Evolutionary conservation across 2,113 vertebrate genomes (phyloP).

Genomic region (Actenoides lindsayi): DNA sequence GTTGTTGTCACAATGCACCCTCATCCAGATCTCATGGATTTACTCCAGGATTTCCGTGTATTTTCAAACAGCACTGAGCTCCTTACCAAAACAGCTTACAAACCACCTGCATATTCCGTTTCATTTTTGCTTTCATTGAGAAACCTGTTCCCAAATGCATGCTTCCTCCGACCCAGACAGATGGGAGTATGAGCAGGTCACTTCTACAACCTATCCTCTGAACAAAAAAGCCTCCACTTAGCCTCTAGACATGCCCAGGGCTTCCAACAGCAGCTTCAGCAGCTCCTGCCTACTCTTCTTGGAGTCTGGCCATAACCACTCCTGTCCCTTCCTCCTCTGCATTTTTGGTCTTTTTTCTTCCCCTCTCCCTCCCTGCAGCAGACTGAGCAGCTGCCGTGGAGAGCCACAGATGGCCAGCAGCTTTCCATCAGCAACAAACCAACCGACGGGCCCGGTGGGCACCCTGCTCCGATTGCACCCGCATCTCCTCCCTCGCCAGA

Average conservation of each 20-base stretch:
- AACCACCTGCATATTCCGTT: not conserved
- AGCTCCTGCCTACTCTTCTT: not conserved
- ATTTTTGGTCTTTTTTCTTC: not conserved
- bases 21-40: accelerated
- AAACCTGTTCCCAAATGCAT: not conserved
- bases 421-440: not conserved
- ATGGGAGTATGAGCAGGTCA: not conserved
- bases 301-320: not conserved
- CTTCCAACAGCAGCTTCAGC: not conserved
- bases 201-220: not conserved
- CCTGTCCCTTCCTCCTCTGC: not conserved
- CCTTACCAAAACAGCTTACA: not conserved
- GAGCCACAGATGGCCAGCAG: not conserved
- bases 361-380: not conserved
- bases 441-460: accelerated
- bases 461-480: not conserved
- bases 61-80: not conserved
- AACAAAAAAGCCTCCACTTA: not conserved
- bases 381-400: not conserved
- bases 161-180: not conserved
- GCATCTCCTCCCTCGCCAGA: not conserved
- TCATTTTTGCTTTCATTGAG: not conserved
- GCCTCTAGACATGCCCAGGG: not conserved
- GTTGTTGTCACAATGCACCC: not conserved
- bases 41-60: not conserved